Percentiles rank a stretch among this genome's conserved stretches.
Evolutionary conservation across 2,797 vertebrate species (phyloP).

Genomic region (Poeciliopsis paucimaculata): DNA sequence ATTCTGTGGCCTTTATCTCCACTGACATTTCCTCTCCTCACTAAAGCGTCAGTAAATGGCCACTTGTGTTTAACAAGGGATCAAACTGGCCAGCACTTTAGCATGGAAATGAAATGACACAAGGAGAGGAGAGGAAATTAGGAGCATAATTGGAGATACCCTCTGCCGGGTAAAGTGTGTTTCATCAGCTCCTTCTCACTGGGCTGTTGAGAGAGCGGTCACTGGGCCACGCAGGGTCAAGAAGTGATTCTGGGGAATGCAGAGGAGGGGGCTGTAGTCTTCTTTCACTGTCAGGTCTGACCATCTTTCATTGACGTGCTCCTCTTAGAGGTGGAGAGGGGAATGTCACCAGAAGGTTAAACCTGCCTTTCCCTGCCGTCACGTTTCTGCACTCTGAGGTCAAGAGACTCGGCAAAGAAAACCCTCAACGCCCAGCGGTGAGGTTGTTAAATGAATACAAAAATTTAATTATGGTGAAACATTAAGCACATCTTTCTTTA

Average conservation of each 20-base stretch:
- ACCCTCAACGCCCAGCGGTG: conserved; percentile 23
- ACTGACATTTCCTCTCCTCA: conserved; percentile 70
- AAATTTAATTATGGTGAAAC: conserved; percentile 20
- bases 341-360: conserved; percentile 54
- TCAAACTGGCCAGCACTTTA: conserved; percentile 78
- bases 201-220: conserved; percentile 58
- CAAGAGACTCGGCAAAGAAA: conserved; percentile 37
- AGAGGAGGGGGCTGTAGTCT: conserved; percentile 35
- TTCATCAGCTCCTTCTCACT: conserved; percentile 77
- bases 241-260: conserved; percentile 71
- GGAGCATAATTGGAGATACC: conserved; percentile 74
- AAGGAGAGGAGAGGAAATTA: conserved; percentile 54
- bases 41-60: conserved; percentile 66
- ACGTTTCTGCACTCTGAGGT: conserved; percentile 15
- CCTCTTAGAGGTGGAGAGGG: conserved; percentile 14
- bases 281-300: conserved; percentile 56
- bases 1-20: conserved; percentile 53
- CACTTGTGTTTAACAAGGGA: conserved; percentile 77
- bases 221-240: conserved; percentile 67
- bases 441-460: conserved; percentile 7
- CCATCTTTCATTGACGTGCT: conserved; percentile 48
- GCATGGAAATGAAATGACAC: conserved; percentile 71
- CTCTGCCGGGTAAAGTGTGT: conserved; percentile 66
- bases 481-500: background rate
- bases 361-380: conserved; percentile 39